phyloP scores from a whole-genome alignment of 2,113 vertebrate species.

The Dipodomys spectabilis region DNA sequence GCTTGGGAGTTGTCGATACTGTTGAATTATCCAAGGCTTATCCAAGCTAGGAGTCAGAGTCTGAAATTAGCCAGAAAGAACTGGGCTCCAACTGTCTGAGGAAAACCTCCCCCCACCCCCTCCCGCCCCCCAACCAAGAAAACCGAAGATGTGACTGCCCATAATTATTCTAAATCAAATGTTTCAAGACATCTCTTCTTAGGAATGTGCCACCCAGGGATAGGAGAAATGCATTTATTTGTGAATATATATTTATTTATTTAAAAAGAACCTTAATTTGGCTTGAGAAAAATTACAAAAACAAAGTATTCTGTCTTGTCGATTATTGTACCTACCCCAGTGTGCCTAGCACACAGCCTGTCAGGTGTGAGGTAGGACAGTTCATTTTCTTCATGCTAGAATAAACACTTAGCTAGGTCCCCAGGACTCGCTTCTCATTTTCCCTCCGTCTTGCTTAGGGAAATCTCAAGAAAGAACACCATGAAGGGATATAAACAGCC shows the following conservation, averaged over 20 bases:
- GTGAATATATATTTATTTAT: constrained; percentile 51
- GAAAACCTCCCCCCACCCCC: neutral
- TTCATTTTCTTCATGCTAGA: neutral
- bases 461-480: constrained; percentile 17
- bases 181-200: constrained; percentile 51
- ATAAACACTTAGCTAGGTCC: neutral
- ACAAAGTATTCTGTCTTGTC: constrained; percentile 14
- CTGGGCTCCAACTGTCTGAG: neutral
- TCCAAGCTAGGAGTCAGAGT: neutral
- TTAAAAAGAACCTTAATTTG: constrained; percentile 26
- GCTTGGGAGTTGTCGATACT: neutral
- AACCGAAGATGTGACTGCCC: neutral
- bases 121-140: neutral
- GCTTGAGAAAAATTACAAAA: constrained; percentile 8
- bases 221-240: constrained; percentile 23
- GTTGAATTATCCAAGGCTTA: neutral
- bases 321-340: neutral
- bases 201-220: constrained; percentile 17
- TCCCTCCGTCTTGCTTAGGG: neutral
- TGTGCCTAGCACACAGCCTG: fast-evolving
- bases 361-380: neutral
- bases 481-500: constrained; percentile 18
- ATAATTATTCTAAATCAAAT: neutral
- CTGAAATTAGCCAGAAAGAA: constrained; percentile 30
- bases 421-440: neutral